Evolutionary conservation across 2,113 vertebrate species (phyloP), one percentile per base, ranked within the genome.

Genomic region (Hirundichthys speculiger): DNA sequence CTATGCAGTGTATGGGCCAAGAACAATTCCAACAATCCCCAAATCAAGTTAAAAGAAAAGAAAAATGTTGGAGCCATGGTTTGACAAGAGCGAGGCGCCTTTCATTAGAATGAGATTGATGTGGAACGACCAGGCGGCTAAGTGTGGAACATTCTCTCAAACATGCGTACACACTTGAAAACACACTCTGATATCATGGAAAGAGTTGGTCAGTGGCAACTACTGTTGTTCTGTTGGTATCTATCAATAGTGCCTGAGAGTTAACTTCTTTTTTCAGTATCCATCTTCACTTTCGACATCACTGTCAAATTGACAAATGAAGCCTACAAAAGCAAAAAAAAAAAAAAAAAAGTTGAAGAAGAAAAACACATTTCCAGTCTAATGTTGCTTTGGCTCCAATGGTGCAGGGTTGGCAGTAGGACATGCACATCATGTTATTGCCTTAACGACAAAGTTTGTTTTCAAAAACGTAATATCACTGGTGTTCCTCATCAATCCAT

Each of bases 21-120:
- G 67, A 78, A 77, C 58, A 84, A 83, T 62, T 54, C 20, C 13
- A 72, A 79, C 81, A 68, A 84, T 76, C 78, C 68, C 79, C 78
- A 86, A 90, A 86, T 89, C 84, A 84, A 81, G 84, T 89, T 72
- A 82, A 81, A 74, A 79, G 61, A 77, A 86, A 81, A 73, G 79
- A 85, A 80, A 80, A 83, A 77, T 6, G 63, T 76, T 41, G 67
- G 76, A 86, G 80, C 78, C 70, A 42, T 0, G n/a, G 64, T 64
- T 88, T 88, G 89, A 85, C 82, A 86, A 64, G 80, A 81, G 85
- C 74, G 79, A 88, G 87, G 78, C 85, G 77, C 80, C 84, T 78
- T 89, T 89, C 86, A 85, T 86, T 83, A 84, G 68, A 72, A 69
- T 63, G 76, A 86, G 81, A 86, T 85, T 89, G 83, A 89, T 89